phyloP scores from a whole-genome alignment of 2,888 invertebrate species.

The Caenorhabditis zanzibari region DNA sequence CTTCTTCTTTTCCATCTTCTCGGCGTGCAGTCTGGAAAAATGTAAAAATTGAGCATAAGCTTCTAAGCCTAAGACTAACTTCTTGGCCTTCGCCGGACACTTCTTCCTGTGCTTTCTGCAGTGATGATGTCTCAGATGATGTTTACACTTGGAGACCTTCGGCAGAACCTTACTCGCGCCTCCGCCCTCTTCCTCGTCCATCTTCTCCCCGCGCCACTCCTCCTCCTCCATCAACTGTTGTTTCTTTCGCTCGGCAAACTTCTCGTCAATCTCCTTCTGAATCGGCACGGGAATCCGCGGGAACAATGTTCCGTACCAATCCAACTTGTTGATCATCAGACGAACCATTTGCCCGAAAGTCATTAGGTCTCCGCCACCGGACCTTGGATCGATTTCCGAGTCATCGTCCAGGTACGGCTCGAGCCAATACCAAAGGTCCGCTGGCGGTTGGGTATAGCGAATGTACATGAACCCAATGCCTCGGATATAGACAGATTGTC shows the following conservation, averaged over 20 bases:
- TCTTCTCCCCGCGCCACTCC: slow-evolving; percentile 35
- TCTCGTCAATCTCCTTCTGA: slow-evolving; percentile 83
- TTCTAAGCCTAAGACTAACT: slow-evolving; percentile 54
- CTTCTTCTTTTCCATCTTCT: slow-evolving; percentile 6
- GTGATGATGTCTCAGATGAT: slow-evolving; percentile 82
- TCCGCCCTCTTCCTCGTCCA: slow-evolving; percentile 7
- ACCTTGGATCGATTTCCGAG: slow-evolving; percentile 93
- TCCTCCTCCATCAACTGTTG: slow-evolving; percentile 65
- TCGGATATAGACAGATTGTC: slow-evolving; percentile 94
- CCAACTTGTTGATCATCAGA: slow-evolving; percentile 87
- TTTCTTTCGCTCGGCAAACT: slow-evolving; percentile 78
- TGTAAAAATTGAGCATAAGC: not conserved
- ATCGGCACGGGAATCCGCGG: slow-evolving; percentile 99
- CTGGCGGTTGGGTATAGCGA: slow-evolving; percentile 96
- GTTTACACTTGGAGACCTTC: slow-evolving; percentile 74
- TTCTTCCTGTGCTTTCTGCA: slow-evolving; percentile 80
- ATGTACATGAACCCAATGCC: slow-evolving; percentile 89
- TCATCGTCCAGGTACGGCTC: slow-evolving; percentile 89
- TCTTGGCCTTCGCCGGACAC: slow-evolving; percentile 80
- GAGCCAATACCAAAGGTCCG: slow-evolving; percentile 97
- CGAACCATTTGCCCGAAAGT: slow-evolving; percentile 89
- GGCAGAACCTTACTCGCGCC: slow-evolving; percentile 27
- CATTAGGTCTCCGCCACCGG: slow-evolving; percentile 95
- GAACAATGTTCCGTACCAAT: slow-evolving; percentile 99
- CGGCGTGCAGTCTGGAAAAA: not conserved